Conservation (phyloP, 2,113 vertebrate genomes). For the Spea bombifrons region DNA sequence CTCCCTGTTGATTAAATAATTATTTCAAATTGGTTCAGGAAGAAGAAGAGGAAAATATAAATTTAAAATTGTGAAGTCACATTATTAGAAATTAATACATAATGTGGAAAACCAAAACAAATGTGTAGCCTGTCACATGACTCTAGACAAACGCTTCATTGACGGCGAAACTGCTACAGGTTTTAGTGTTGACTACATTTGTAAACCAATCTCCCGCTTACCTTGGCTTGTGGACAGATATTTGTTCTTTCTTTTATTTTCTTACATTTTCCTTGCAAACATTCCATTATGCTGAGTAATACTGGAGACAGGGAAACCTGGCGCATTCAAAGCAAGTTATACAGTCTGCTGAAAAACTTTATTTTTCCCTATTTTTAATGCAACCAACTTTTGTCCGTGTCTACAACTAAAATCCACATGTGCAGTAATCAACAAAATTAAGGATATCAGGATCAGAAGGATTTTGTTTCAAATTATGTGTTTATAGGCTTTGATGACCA, state of each 20-base stretch:
- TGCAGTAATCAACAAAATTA: too few species aligned
- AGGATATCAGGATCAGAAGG: too few species aligned
- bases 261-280: slow-evolving; percentile 30
- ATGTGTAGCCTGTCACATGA: slow-evolving; percentile 16
- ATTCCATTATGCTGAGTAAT: slow-evolving; percentile 51
- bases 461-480: too few species aligned
- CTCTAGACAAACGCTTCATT: slow-evolving; percentile 16
- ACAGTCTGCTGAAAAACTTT: neutral
- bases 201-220: slow-evolving; percentile 52
- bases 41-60: slow-evolving; percentile 8
- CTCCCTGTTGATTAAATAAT: slow-evolving; percentile 33
- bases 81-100: slow-evolving; percentile 19
- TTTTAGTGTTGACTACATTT: slow-evolving; percentile 54
- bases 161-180: slow-evolving; percentile 30
- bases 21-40: slow-evolving; percentile 28
- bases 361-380: neutral
- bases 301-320: slow-evolving; percentile 52
- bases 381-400: neutral
- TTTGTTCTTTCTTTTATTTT: slow-evolving; percentile 46
- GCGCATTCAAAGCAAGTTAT: slow-evolving; percentile 41
- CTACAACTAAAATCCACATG: too few species aligned
- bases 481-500: too few species aligned
- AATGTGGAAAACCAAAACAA: slow-evolving; percentile 1
- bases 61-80: slow-evolving; percentile 15
- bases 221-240: slow-evolving; percentile 28